A percentile compares a stretch with the other conserved stretches of the same genome.
Evolutionary conservation across 2,888 invertebrate species (phyloP).

Genomic region (Kuschelorhynchus macadamiae): DNA sequence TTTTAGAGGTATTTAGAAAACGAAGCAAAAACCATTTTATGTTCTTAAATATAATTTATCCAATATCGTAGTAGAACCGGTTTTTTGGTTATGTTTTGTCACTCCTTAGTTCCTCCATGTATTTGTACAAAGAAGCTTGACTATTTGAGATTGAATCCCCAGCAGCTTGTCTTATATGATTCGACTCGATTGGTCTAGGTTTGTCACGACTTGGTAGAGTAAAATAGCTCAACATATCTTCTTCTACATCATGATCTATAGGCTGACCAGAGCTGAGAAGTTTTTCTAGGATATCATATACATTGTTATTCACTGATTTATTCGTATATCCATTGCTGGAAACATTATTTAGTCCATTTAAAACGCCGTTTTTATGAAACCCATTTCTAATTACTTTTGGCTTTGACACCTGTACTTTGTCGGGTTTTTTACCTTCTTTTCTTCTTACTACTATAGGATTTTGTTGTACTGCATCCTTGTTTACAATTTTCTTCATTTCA

Average conservation of each 20-base stretch:
- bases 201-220: conserved; percentile 9
- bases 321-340: conserved; percentile 47
- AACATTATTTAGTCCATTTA: conserved; percentile 32
- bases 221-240: conserved; percentile 54
- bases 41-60: conserved; percentile 37
- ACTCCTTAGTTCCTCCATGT: conserved; percentile 61
- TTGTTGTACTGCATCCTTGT: conserved; percentile 10
- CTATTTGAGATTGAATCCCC: conserved; percentile 52
- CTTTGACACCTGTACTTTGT: conserved; percentile 8
- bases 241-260: conserved; percentile 53
- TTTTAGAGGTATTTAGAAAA: background rate
- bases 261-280: conserved; percentile 55
- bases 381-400: conserved; percentile 37
- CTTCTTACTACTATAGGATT: conserved; percentile 26
- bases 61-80: conserved; percentile 4
- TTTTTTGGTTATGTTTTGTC: conserved; percentile 24
- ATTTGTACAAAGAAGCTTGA: conserved; percentile 61
- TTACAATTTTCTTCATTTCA: conserved; percentile 20
- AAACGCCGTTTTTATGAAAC: conserved; percentile 43
- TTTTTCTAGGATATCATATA: conserved; percentile 61
- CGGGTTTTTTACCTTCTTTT: conserved; percentile 30
- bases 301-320: conserved; percentile 46
- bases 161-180: conserved; percentile 13
- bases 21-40: conserved; percentile 23
- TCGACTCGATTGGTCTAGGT: background rate